Base-by-base conservation (phyloP, 1,140 invertebrate genomes). In the Drosophila albomicans region DNA sequence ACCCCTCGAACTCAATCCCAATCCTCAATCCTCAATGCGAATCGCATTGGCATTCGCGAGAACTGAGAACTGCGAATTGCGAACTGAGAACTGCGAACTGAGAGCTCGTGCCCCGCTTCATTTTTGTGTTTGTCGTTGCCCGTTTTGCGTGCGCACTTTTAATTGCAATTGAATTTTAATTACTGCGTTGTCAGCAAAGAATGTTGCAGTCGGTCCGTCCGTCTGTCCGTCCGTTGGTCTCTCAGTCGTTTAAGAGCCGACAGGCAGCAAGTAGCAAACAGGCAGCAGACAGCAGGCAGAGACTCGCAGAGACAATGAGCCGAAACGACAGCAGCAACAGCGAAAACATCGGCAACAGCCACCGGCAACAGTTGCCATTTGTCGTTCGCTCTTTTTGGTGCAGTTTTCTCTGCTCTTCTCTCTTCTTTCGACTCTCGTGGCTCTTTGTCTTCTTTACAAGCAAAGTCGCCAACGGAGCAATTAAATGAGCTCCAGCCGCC, bases 161-260 rank as follows among this genome's bases (percentile, higher is more conserved):
- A 91, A 91, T 91, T 91, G 81, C 84, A 91, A 91, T 91, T 91
- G 88, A 91, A 91, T 91, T 91, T 88, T 91, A 91, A 91, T 91
- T 91, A 91, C 81, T 84, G 81, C 89, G 88, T 88, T 91, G 88
- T 91, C 88, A 91, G 84, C 88, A 85, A 85, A 85, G 89, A 88
- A 91, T 82, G 88, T 81, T 88, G 88, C 80, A 91, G 75, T 69
- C 70, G 61, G 66, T 62, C 25, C 3, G 25, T 30, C 20, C 10
- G 49, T 52, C 58, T 3, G 63, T 62, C 49, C 2, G 8, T 25
- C 25, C 3, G 20, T 25, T 3, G 1, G 49, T 30, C 20, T 4
- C 25, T 52, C 58, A 45, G 20, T 65, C 72, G 80, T 72, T 89
- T 89, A 89, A 89, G 81, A 85, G 85, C 73, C 54, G 62, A 48